These are phyloP conservation scores for Drosophila bocqueti DNA, from an alignment of 1,140 invertebrate genomes.

Conservation along the genomic window DNA sequence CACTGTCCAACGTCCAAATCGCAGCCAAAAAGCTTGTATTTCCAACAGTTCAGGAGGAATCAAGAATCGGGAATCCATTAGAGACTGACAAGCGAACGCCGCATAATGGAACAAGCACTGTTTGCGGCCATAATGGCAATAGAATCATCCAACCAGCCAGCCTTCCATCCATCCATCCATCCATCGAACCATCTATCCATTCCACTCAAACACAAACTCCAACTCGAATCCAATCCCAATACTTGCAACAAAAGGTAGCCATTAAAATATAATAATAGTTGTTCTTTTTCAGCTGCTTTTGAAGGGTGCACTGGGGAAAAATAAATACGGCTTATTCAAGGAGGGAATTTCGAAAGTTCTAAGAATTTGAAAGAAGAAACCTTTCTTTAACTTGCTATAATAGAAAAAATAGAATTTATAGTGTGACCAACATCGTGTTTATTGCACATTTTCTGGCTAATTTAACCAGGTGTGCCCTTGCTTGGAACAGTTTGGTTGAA, in stretches of 20 bases:
- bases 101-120: conserved; percentile 77
- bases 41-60: conserved; percentile 12
- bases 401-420: background rate
- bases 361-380: background rate
- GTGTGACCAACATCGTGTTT: background rate
- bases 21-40: conserved; percentile 59
- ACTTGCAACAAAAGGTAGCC: conserved; percentile 65
- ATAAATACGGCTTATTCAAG: background rate
- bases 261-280: conserved; percentile 83
- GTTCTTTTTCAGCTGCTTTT: conserved; percentile 57
- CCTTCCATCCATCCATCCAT: conserved; percentile 31
- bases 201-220: conserved; percentile 16
- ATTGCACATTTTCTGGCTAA: background rate
- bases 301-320: conserved; percentile 12
- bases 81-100: conserved; percentile 67
- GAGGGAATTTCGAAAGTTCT: background rate
- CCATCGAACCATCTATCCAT: conserved; percentile 8
- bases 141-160: conserved; percentile 55
- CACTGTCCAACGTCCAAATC: conserved; percentile 12
- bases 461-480: background rate
- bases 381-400: background rate
- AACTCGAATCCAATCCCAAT: conserved; percentile 54
- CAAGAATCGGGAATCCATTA: conserved; percentile 61
- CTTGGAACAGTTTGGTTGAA: background rate
- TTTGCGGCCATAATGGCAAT: conserved; percentile 70